Percentiles rank a stretch among this genome's conserved stretches.
phyloP scores from a whole-genome alignment of 2,113 vertebrate genomes.

The Amazona vittata region DNA sequence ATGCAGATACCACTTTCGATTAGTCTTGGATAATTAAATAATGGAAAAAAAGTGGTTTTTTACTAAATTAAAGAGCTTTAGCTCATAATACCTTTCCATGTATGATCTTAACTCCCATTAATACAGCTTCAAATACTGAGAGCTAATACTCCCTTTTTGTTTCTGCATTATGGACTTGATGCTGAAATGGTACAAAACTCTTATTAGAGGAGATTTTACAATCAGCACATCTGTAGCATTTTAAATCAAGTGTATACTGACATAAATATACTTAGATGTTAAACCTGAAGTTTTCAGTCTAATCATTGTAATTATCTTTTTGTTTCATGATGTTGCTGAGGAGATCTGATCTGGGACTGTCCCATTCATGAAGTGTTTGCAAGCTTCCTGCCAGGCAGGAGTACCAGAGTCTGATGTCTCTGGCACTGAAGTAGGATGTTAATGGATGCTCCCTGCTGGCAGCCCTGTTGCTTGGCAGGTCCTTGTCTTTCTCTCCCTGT shows the following conservation, averaged over 20 bases:
- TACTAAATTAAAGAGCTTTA: conserved; percentile 7
- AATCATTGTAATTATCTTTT: not conserved
- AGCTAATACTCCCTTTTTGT: not conserved
- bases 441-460: not conserved
- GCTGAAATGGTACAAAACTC: not conserved
- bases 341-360: not conserved
- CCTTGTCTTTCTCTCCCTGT: not conserved
- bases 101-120: not conserved
- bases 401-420: not conserved
- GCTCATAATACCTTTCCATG: not conserved
- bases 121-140: not conserved
- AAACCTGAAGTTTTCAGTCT: not conserved
- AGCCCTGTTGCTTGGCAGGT: not conserved
- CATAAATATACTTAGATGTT: not conserved
- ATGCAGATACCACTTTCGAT: conserved; percentile 12
- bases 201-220: not conserved
- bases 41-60: not conserved
- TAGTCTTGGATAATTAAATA: conserved; percentile 34
- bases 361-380: not conserved
- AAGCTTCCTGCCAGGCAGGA: not conserved
- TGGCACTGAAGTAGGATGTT: not conserved
- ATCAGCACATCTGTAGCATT: not conserved
- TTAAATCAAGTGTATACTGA: not conserved
- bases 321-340: not conserved
- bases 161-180: not conserved